phyloP scores from a whole-genome alignment of 1,140 invertebrate genomes.

The Mya arenaria region DNA sequence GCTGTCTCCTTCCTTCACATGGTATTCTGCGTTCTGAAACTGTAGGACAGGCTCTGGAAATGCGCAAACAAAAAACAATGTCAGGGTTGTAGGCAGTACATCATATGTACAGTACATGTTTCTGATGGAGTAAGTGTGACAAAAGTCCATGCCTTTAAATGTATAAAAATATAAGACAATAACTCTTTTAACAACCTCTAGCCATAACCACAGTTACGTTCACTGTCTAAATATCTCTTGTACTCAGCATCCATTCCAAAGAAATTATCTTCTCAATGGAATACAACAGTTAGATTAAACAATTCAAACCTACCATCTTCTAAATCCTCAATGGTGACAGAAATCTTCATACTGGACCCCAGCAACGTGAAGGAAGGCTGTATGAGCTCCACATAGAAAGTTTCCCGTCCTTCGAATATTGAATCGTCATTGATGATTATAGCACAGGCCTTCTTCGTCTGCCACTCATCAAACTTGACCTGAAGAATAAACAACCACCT shows the following conservation, averaged over 20 bases:
- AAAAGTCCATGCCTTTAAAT: too few species aligned
- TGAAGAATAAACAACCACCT: constrained; percentile 59
- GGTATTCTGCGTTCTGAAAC: constrained; percentile 70
- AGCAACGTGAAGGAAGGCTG: constrained; percentile 64
- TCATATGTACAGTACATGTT: constrained; percentile 3
- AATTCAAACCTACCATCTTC: constrained; percentile 78
- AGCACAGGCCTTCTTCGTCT: constrained; percentile 75
- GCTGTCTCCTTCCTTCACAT: constrained; percentile 76
- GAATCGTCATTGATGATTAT: constrained; percentile 80
- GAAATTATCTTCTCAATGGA: too few species aligned
- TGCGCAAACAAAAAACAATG: neutral
- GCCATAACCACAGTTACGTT: neutral
- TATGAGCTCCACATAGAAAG: constrained; percentile 75
- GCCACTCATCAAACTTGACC: constrained; percentile 80
- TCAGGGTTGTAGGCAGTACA: neutral
- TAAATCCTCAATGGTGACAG: constrained; percentile 70
- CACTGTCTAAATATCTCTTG: too few species aligned
- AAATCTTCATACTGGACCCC: constrained; percentile 62
- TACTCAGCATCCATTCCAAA: too few species aligned
- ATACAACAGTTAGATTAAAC: too few species aligned
- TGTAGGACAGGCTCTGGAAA: constrained; percentile 73
- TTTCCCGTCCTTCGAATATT: constrained; percentile 77
- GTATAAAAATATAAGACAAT: too few species aligned
- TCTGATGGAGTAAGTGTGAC: too few species aligned
- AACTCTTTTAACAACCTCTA: neutral